These are phyloP conservation scores for Rhinolophus sinicus DNA, from an alignment of 2,113 vertebrate species.

Conservation along the genomic window DNA sequence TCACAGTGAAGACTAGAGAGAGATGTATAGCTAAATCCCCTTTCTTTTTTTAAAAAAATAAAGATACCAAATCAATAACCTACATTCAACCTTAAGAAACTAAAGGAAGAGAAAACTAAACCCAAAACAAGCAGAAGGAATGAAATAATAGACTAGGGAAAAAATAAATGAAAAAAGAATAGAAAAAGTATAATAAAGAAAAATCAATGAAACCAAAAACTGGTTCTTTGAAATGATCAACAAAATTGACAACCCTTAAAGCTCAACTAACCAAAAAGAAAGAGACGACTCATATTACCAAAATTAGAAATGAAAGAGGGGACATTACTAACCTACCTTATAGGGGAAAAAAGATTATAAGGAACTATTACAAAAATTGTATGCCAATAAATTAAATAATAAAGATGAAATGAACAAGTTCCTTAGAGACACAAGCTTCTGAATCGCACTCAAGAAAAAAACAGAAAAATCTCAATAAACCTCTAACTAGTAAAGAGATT, in stretches of 20 bases:
- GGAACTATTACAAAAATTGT: not conserved
- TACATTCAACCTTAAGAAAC: not conserved
- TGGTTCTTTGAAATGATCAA: not conserved
- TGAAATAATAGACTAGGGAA: not conserved
- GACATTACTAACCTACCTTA: not conserved
- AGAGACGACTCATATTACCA: not conserved
- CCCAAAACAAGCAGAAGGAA: not conserved
- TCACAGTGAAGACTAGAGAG: not conserved
- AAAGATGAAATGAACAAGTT: not conserved
- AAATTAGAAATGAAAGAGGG: not conserved
- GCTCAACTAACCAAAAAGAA: not conserved
- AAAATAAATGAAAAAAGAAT: not conserved
- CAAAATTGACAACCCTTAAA: not conserved
- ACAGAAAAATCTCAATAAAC: no score
- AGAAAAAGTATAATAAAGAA: not conserved
- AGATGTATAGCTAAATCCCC: not conserved
- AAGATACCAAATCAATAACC: not conserved
- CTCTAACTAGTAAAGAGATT: no score
- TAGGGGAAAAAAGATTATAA: not conserved
- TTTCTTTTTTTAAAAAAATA: not conserved
- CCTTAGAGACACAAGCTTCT: not conserved
- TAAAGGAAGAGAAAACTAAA: not conserved
- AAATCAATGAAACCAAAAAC: not conserved
- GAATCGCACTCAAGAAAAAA: no score
- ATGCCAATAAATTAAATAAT: not conserved